phyloP scores from a whole-genome alignment of 2,888 invertebrate genomes.

The Embidobia sp. region DNA sequence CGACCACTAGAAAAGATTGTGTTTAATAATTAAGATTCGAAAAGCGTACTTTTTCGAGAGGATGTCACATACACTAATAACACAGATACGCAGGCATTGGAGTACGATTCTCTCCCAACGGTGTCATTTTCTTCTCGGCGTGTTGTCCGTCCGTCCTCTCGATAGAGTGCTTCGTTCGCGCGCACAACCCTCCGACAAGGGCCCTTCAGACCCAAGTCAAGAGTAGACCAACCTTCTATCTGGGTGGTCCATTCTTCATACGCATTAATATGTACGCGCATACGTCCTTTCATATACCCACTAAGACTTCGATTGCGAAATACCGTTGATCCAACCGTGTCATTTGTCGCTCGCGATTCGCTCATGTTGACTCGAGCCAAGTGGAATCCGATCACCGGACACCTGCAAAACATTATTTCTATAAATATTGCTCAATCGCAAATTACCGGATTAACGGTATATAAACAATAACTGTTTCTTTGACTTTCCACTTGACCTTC shows the following conservation, averaged over 20 bases:
- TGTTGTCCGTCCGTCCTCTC: slow-evolving; percentile 73
- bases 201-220: slow-evolving; percentile 77
- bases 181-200: slow-evolving; percentile 78
- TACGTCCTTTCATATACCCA: slow-evolving; percentile 10
- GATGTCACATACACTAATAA: slow-evolving; percentile 58
- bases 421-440: slow-evolving; percentile 20
- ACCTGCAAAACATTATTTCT: slow-evolving; percentile 30
- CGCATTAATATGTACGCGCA: slow-evolving; percentile 74
- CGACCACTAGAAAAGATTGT: slow-evolving; percentile 29
- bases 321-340: slow-evolving; percentile 17
- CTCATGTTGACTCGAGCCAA: slow-evolving; percentile 15
- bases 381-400: slow-evolving; percentile 19
- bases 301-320: slow-evolving; percentile 41
- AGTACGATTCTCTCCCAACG: slow-evolving; percentile 54
- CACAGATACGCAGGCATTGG: slow-evolving; percentile 43
- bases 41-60: slow-evolving; percentile 55
- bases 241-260: slow-evolving; percentile 81
- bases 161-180: slow-evolving; percentile 79
- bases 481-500: neutral
- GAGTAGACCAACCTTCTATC: slow-evolving; percentile 73
- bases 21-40: slow-evolving; percentile 56
- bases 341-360: slow-evolving; percentile 11
- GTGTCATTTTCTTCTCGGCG: slow-evolving; percentile 72
- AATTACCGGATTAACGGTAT: too few species aligned
- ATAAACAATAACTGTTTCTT: neutral